These are phyloP conservation scores for Micrastur ruficollis DNA, from an alignment of 2,797 vertebrate genomes.

Conservation along the genomic window DNA sequence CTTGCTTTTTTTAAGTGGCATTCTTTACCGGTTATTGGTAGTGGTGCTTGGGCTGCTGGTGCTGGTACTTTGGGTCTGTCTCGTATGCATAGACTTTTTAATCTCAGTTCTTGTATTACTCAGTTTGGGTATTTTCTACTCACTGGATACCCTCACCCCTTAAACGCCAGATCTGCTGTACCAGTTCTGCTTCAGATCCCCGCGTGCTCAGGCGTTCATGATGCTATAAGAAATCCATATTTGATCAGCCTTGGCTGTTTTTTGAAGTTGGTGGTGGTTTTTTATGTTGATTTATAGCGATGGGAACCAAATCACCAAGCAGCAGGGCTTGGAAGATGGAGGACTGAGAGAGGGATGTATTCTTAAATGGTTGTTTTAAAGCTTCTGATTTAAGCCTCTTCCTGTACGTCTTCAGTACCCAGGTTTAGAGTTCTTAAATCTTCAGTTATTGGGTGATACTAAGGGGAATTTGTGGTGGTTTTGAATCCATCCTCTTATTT, in stretches of 20 bases:
- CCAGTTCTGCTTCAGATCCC: neutral
- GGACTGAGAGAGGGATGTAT: neutral
- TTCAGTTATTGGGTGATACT: neutral
- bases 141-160: neutral
- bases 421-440: neutral
- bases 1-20: neutral
- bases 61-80: neutral
- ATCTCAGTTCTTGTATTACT: neutral
- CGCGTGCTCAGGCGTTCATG: fast-evolving
- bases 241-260: neutral
- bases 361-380: neutral
- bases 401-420: neutral
- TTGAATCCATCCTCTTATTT: neutral
- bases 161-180: neutral
- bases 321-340: neutral
- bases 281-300: neutral
- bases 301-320: neutral
- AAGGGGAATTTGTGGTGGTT: neutral
- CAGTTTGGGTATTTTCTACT: neutral
- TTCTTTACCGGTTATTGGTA: neutral
- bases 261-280: neutral
- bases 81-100: neutral
- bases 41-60: neutral
- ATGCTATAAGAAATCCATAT: neutral
- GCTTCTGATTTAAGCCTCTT: neutral